Evolutionary conservation across 2,888 invertebrate genomes (phyloP).

Genomic region (Odontomyia ornata): DNA sequence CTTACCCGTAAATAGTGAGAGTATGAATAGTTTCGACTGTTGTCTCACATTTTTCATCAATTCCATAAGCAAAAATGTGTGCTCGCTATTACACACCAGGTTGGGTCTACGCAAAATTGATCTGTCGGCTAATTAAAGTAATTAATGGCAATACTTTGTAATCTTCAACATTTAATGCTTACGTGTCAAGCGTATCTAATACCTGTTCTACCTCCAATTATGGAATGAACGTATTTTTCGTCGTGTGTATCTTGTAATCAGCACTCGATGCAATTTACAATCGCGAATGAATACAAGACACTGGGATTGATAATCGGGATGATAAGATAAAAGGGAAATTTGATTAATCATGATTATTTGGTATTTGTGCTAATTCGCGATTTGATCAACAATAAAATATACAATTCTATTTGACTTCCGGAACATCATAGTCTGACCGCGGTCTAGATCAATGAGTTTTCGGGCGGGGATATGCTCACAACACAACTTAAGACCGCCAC

Average conservation of each 20-base stretch:
- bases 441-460: constrained; percentile 4
- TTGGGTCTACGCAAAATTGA: not conserved
- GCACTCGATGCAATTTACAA: not conserved
- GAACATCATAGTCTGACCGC: not conserved
- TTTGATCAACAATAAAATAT: too few relatives aligned
- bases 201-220: not conserved
- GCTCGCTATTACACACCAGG: not conserved
- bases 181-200: constrained; percentile 18
- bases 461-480: not conserved
- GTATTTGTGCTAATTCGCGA: not conserved
- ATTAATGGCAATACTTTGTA: constrained; percentile 25
- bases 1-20: too few relatives aligned
- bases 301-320: not conserved
- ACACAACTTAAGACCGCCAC: not conserved
- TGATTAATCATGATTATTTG: constrained; percentile 16
- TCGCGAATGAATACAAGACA: not conserved
- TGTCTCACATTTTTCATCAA: not conserved
- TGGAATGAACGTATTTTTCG: not conserved
- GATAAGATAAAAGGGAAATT: constrained; percentile 23
- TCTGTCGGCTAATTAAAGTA: constrained; percentile 16
- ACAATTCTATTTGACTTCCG: constrained; percentile 9
- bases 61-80: not conserved
- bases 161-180: not conserved
- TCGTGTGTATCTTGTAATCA: not conserved
- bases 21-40: not conserved